Base-by-base conservation (phyloP, 2,113 vertebrate species). In the Tachycineta bicolor region DNA sequence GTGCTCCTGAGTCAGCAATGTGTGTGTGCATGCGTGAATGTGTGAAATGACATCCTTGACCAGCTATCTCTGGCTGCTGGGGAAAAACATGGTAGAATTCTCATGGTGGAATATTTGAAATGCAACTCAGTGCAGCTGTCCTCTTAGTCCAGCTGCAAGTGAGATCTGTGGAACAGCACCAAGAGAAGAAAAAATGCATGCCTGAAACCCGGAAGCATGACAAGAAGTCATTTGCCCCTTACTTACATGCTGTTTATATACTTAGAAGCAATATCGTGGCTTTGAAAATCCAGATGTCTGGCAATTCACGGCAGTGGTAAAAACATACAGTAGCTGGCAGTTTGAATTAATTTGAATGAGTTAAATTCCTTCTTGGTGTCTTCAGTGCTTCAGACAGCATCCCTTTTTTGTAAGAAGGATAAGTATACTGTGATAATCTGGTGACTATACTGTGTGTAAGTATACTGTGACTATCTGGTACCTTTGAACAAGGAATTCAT, bases 1-100 rank as follows among this genome's bases (percentile, higher is more conserved):
- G 44, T 83, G 34, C 31, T 87, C 34, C 49, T 83, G 46, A 88
- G 56, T 83, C 89, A 95, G 68, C 84, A 92, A 3, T n/a, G 19
- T 50, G 31, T 68, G 14, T 0, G 0, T 79, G 49, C 0, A 0
- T 49, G 20, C 2, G 1, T 68, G 24, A 26, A 31, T n/a, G 23
- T 89, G 49, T 44, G 34, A 65, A 77, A 55, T 37, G 0, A 23
- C 74, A 83, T 74, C 74, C 68, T 78, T 77, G 80, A 77, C 22
- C 46, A 92, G 43, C 11, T 76, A 85, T 83, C 55, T 76, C 29
- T 76, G 52, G 60, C 24, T 77, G 8, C 37, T 39, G 11, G 22
- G 26, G 15, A 24, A 65, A 80, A 93, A 71, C 24, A 44, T 4
- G 29, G 63, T 53, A 25, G n/a, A 49, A 87, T 74, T 86, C 34